Evolutionary conservation across 2,888 invertebrate species (phyloP).

Genomic region (Alloplasta piceator): DNA sequence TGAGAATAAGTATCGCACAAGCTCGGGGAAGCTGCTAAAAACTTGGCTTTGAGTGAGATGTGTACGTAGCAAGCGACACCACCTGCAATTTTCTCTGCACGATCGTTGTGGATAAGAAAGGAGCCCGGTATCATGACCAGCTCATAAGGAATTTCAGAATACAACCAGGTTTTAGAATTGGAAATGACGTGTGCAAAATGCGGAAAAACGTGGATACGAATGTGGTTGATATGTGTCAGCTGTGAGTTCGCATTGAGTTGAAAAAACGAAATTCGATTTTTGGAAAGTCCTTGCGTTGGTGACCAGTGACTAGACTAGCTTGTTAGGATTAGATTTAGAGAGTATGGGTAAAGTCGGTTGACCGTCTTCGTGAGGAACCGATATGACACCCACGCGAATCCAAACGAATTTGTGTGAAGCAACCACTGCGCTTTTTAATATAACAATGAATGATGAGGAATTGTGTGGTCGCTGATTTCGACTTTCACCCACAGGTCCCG

Average conservation of each 20-base stretch:
- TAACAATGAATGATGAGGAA: too few species aligned
- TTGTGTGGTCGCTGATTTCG: too few species aligned
- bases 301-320: too few species aligned
- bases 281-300: too few species aligned
- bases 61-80: constrained; percentile 33
- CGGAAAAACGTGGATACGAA: not conserved
- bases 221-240: not conserved
- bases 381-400: too few species aligned
- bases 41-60: constrained; percentile 14
- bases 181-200: not conserved
- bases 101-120: constrained; percentile 6
- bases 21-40: not conserved
- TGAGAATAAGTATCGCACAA: not conserved
- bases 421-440: too few species aligned
- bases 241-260: not conserved
- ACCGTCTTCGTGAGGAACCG: too few species aligned
- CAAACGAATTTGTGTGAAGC: too few species aligned
- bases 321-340: too few species aligned
- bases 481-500: too few species aligned
- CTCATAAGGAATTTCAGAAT: not conserved
- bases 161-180: constrained; percentile 6
- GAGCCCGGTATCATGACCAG: not conserved
- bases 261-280: too few species aligned
- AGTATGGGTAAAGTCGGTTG: too few species aligned
- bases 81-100: not conserved